Evolutionary conservation across 2,113 vertebrate genomes (phyloP).

Genomic region (Lepidothrix coronata): DNA sequence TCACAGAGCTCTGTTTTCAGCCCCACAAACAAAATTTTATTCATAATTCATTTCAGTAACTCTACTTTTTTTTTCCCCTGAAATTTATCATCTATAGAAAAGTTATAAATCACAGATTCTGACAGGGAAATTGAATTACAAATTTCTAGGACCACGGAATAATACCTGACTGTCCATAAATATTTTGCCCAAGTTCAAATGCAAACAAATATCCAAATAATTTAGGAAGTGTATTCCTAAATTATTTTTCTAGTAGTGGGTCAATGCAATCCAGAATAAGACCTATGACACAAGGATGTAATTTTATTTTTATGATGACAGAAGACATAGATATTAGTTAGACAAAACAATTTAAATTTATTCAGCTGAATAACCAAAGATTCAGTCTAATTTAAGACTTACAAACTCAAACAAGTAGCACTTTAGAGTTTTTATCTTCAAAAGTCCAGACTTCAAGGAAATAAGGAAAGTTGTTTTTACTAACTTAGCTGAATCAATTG

Average conservation of each 20-base stretch:
- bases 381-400: neutral
- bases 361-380: neutral
- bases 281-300: neutral
- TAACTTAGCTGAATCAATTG: neutral
- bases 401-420: neutral
- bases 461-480: neutral
- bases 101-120: neutral
- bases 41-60: neutral
- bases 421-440: neutral
- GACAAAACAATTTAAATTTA: neutral
- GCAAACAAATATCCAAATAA: neutral
- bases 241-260: neutral
- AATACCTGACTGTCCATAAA: neutral
- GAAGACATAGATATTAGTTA: neutral
- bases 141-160: neutral
- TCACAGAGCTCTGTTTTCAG: neutral
- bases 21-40: neutral
- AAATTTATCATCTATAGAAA: neutral
- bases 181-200: neutral
- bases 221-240: neutral
- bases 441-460: neutral
- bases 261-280: neutral
- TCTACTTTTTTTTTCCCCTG: too few species aligned
- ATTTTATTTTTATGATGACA: neutral
- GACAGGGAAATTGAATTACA: neutral